phyloP scores from a whole-genome alignment of 1,140 invertebrate species.

The Nasonia giraulti region DNA sequence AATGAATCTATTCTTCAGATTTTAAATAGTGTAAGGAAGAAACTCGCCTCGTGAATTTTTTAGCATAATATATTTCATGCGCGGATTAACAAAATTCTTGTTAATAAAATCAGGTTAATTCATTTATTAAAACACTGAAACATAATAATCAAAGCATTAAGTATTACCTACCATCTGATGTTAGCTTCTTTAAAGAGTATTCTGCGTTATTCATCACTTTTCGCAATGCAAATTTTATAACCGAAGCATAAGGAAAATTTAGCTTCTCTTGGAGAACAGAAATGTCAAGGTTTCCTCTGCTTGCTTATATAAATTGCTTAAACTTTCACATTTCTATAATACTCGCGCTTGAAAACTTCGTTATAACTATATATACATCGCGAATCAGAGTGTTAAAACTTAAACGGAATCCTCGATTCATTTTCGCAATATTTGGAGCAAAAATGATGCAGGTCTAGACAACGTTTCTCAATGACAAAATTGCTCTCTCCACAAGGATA shows the following conservation, averaged over 20 bases:
- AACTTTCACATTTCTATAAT: conserved; percentile 23
- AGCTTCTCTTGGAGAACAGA: conserved; percentile 6
- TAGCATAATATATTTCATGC: too few relatives aligned
- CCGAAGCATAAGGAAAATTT: background rate
- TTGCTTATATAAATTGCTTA: conserved; percentile 1
- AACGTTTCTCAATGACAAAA: background rate
- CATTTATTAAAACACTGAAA: background rate
- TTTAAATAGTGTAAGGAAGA: too few relatives aligned
- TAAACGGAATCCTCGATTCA: too few relatives aligned
- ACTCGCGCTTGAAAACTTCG: background rate
- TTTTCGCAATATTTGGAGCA: background rate
- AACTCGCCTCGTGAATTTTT: too few relatives aligned
- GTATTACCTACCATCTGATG: background rate
- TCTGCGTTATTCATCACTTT: background rate
- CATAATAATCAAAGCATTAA: background rate
- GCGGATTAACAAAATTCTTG: too few relatives aligned
- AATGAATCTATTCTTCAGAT: background rate
- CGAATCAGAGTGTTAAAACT: too few relatives aligned
- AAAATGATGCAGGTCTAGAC: background rate
- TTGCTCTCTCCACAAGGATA: background rate
- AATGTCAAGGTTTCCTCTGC: conserved; percentile 36
- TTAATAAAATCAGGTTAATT: too few relatives aligned
- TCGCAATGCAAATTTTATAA: background rate
- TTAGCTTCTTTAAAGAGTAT: background rate
- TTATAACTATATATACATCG: too few relatives aligned